phyloP scores from a whole-genome alignment of 2,797 vertebrate species.

The Brotula barbata region DNA sequence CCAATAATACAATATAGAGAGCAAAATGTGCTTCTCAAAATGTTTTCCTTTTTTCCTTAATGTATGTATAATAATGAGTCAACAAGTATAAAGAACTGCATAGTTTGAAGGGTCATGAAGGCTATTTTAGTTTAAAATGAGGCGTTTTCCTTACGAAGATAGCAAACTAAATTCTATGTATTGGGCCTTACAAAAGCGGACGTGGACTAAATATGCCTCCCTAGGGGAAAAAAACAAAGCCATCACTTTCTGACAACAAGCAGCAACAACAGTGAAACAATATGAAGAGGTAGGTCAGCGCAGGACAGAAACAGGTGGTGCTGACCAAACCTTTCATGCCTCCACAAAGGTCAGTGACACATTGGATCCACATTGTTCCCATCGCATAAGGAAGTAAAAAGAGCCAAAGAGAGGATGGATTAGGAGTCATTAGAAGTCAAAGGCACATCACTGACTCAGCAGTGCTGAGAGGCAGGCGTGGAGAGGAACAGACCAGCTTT shows the following conservation, averaged over 20 bases:
- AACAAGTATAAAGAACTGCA: not conserved
- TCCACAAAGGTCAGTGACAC: slow-evolving; percentile 69
- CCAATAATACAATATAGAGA: no score
- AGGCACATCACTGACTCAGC: slow-evolving; percentile 58
- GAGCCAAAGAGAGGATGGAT: slow-evolving; percentile 47
- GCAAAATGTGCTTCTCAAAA: no score
- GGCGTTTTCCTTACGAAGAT: not conserved
- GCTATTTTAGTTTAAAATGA: not conserved
- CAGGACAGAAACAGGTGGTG: slow-evolving; percentile 65
- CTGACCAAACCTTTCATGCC: slow-evolving; percentile 63
- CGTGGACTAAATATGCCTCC: slow-evolving; percentile 31
- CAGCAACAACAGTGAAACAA: slow-evolving; percentile 56
- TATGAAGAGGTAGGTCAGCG: slow-evolving; percentile 55
- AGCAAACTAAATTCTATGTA: slow-evolving; percentile 4
- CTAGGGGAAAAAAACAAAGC: slow-evolving; percentile 32
- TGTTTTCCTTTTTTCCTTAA: no score
- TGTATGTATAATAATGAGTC: no score
- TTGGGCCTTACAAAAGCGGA: slow-evolving; percentile 9
- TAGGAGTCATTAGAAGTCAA: slow-evolving; percentile 61
- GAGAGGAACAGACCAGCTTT: slow-evolving; percentile 24
- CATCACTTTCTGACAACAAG: slow-evolving; percentile 44
- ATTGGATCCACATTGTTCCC: slow-evolving; percentile 54
- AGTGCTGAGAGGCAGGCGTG: slow-evolving; percentile 23
- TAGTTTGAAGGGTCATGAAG: no score
- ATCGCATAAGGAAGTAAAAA: slow-evolving; percentile 56